Base-by-base conservation (phyloP, 2,888 invertebrate species). In the Machimus rusticus region DNA sequence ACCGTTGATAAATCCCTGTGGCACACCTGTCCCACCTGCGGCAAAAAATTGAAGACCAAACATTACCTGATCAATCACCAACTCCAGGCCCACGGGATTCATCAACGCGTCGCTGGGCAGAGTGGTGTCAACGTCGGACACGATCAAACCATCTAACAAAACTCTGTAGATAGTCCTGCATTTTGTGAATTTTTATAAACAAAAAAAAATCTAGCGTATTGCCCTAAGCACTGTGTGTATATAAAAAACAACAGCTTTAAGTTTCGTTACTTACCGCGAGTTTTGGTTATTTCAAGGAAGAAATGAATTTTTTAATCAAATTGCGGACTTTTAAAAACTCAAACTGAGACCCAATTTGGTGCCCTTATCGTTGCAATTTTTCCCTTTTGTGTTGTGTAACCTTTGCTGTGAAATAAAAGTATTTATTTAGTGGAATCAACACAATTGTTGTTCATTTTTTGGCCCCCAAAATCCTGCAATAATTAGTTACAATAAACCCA, bases 61-160 rank as follows among this genome's bases (percentile, higher is more conserved):
- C 96, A 96, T 93, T 96, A 96, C 93, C 94, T 96, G 91, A 95
- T 95, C 94, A 95, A 95, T 93, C 95, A 96, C 93, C 95, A 95
- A 92, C 94, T 95, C 90, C 95, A 95, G 93, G 95, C 95, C 89
- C 96, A 96, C 93, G 95, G 96, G 90, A 95, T 95, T 90, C 94
- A 95, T 90, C 95, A 95, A 93, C 94, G 95, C 88, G 55, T 37
- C 74, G 31, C 87, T 16, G 86, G 74, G 16, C 77, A 66, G 43
- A 51, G 76, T n/a, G 9, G 76, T 31, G 16, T 87, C n/a, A 77
- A 87, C 34, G 34, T 74, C 12, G 74, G 74, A 74, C 78, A 46
- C 28, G 77, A 87, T 78, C 87, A 85, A 85, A 86, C 78, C 77
- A 78, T 86, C 78, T 87, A 87, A 87, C 74, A 81, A 87, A 81